These are phyloP conservation scores for Pangasius larnaudii DNA, from an alignment of 2,797 vertebrate species.

Conservation along the genomic window DNA sequence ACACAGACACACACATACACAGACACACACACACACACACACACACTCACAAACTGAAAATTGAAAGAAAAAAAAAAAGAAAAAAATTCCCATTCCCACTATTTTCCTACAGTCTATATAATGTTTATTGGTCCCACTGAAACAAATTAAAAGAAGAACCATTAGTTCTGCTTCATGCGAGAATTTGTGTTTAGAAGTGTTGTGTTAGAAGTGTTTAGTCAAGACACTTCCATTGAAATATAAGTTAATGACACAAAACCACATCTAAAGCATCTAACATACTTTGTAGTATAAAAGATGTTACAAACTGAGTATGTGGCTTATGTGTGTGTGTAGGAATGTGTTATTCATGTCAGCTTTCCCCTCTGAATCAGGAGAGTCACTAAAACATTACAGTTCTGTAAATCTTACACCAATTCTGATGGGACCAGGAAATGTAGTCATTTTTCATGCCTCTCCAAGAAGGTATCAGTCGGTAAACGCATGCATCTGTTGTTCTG, in stretches of 20 bases:
- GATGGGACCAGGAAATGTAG: slow-evolving; percentile 37
- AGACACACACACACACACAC: not conserved
- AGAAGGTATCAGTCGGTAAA: slow-evolving; percentile 51
- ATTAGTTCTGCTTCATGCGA: slow-evolving; percentile 1
- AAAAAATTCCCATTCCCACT: not conserved
- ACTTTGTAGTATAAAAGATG: not conserved
- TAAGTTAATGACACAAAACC: not conserved
- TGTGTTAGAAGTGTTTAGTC: too few species aligned
- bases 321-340: not conserved
- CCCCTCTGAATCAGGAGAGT: slow-evolving; percentile 28
- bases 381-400: slow-evolving; percentile 42
- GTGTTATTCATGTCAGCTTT: slow-evolving; percentile 8
- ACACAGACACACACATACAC: not conserved
- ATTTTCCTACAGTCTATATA: slow-evolving; percentile 29
- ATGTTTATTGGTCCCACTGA: slow-evolving; percentile 41
- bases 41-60: not conserved
- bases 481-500: slow-evolving; percentile 42
- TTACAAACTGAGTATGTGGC: not conserved
- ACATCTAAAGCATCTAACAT: slow-evolving; percentile 33
- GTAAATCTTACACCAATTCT: slow-evolving; percentile 32
- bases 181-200: too few species aligned
- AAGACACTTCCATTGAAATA: not conserved
- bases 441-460: slow-evolving; percentile 48
- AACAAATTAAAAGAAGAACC: slow-evolving; percentile 44
- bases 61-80: not conserved